Evolutionary conservation across 2,113 vertebrate genomes (phyloP), one percentile per base, ranked within the genome.

Genomic region (Oreochromis spilurus): DNA sequence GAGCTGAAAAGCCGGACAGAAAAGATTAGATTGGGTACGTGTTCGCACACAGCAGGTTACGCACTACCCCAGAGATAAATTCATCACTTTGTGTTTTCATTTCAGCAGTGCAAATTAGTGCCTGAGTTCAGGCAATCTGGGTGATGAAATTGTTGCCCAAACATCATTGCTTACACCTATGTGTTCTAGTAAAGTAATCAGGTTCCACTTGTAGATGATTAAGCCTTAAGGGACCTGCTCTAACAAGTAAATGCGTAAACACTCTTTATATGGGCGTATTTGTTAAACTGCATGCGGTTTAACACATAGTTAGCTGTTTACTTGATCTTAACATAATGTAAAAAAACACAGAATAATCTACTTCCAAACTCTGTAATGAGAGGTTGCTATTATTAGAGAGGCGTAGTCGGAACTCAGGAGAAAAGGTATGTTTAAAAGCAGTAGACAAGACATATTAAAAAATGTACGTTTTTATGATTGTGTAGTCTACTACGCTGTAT

Each of bases 11-110:
- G 95, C 36, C 95, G 96, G 67, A 95, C 97, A 17, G 97, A 97
- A 89, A 97, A 95, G 89, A 96, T 99, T 81, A 97, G 92, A 90
- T 92, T 97, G 52, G 99, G 99, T 99, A 93, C 92, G 96, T 92
- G 2, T 83, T 29, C 31, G 2, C 38, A 84, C 45, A 21, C 60
- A 26, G 29, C 3, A 2, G 34, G 72, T n/a, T 21, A 54, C 2
- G 1, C 19, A 38, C 38, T 21, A 5, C 11, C 9, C 9, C 13
- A 4, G 43, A 43, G 7, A 31, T 52, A 14, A 8, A 54, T 62
- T 52, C 7, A 78, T 48, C 34, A 43, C 16, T 65, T 54, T 67
- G 19, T 62, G 7, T 84, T 88, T 86, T 79, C 16, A 77, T 75
- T 52, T 48, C 7, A 81, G 24, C 50, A 26, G 10, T 10, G 12